phyloP scores from a whole-genome alignment of 2,888 invertebrate species.

The Allacma fusca region DNA sequence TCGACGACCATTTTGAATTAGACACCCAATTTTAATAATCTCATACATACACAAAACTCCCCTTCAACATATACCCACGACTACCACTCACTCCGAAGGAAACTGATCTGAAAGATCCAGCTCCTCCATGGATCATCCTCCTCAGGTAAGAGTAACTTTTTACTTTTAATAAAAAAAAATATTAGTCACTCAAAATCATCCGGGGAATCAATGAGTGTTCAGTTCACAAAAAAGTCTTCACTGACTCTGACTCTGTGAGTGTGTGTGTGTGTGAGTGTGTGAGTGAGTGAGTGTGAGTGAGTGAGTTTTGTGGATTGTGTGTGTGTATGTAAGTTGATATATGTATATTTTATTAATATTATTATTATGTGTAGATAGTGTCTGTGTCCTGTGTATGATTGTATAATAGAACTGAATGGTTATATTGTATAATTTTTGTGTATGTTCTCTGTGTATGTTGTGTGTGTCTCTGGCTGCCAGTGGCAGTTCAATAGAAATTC shows the following conservation, averaged over 20 bases:
- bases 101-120: too few relatives aligned
- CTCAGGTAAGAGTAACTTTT: too few relatives aligned
- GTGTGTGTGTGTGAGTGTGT: not conserved
- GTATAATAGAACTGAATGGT: too few relatives aligned
- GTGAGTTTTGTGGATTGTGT: not conserved
- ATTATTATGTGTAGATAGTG: not conserved
- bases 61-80: too few relatives aligned
- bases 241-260: too few relatives aligned
- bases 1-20: slow-evolving; percentile 41
- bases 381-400: too few relatives aligned
- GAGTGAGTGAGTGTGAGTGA: not conserved
- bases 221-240: not conserved
- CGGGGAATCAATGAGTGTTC: not conserved
- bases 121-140: too few relatives aligned
- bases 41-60: not conserved
- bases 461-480: slow-evolving; percentile 12
- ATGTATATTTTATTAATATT: not conserved
- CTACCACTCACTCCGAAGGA: too few relatives aligned
- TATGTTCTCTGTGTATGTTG: not conserved
- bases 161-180: not conserved
- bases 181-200: not conserved
- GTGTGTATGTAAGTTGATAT: slow-evolving; percentile 20
- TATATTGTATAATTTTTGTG: not conserved
- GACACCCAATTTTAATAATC: slow-evolving; percentile 16
- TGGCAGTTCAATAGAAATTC: slow-evolving; percentile 36